Percentiles rank a stretch among this genome's conserved stretches.
phyloP scores from a whole-genome alignment of 1,140 invertebrate genomes.

The Pseudomyrmex sp. region DNA sequence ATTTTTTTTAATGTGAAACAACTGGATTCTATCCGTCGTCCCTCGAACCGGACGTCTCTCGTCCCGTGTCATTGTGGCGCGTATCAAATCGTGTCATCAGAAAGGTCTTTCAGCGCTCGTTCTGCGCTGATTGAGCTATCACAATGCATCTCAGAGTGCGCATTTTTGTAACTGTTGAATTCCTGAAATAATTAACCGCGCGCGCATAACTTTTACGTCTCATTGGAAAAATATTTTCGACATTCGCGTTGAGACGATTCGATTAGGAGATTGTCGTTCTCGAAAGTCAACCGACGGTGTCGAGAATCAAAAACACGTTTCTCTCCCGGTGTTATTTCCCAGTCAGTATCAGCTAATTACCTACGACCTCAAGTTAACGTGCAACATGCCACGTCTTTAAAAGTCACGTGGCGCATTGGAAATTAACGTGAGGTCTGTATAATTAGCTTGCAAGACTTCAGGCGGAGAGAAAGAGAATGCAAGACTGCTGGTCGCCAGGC shows the following conservation, averaged over 20 bases:
- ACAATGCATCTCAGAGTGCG: neutral
- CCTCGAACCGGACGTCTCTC: neutral
- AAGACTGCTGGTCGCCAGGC: constrained; percentile 4
- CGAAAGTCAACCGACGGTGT: constrained; percentile 49
- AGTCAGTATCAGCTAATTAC: constrained; percentile 30
- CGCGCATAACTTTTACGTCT: too few species aligned
- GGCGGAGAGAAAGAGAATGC: constrained; percentile 6
- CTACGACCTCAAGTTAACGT: too few species aligned
- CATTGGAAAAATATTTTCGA: neutral
- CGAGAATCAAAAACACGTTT: constrained; percentile 36
- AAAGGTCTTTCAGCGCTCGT: neutral
- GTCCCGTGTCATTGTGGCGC: neutral
- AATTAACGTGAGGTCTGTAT: constrained; percentile 22
- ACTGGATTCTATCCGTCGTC: too few species aligned
- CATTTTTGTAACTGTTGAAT: too few species aligned
- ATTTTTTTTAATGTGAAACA: neutral
- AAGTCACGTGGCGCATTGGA: constrained; percentile 26
- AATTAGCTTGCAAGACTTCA: constrained; percentile 46
- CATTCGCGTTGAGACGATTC: neutral
- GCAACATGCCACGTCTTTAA: too few species aligned
- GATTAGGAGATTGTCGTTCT: neutral
- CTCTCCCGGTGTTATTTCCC: constrained; percentile 42
- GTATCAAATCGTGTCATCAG: constrained; percentile 7
- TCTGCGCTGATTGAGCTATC: neutral
- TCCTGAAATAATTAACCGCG: too few species aligned